Conservation (phyloP, 2,888 invertebrate genomes). For the Spodoptera littoralis region DNA sequence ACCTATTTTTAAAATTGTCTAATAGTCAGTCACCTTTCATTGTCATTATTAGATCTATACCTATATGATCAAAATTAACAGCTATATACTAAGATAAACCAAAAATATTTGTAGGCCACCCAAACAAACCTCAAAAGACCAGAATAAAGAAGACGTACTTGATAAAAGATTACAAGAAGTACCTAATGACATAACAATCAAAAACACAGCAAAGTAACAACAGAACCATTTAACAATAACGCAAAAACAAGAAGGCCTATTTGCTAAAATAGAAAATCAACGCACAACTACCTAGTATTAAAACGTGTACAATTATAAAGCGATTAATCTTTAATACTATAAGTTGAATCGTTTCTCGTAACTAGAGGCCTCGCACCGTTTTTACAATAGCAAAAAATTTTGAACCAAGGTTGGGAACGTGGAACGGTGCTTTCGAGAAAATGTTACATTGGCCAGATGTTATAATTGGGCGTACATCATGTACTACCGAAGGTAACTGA, state of each 20-base stretch:
- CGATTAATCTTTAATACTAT: slow-evolving; percentile 53
- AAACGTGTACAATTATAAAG: slow-evolving; percentile 48
- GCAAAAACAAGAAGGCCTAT: slow-evolving; percentile 41
- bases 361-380: slow-evolving; percentile 48
- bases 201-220: slow-evolving; percentile 26
- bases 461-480: slow-evolving; percentile 8
- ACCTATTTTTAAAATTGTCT: too few species aligned
- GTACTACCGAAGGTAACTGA: slow-evolving; percentile 29
- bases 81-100: too few species aligned
- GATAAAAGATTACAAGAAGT: background rate
- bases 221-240: slow-evolving; percentile 36
- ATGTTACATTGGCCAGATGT: slow-evolving; percentile 25
- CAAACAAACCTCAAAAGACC: too few species aligned
- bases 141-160: background rate
- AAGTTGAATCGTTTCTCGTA: slow-evolving; percentile 40
- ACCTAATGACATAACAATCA: slow-evolving; percentile 9
- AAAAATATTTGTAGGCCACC: too few species aligned
- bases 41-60: too few species aligned
- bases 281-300: slow-evolving; percentile 28
- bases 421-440: slow-evolving; percentile 37
- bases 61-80: too few species aligned
- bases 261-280: slow-evolving; percentile 49
- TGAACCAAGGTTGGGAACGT: slow-evolving; percentile 33
- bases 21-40: too few species aligned
- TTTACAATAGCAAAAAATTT: slow-evolving; percentile 44